Evolutionary conservation across 2,888 invertebrate species (phyloP), one percentile per base, ranked within the genome.

Genomic region (Sesia apiformis): DNA sequence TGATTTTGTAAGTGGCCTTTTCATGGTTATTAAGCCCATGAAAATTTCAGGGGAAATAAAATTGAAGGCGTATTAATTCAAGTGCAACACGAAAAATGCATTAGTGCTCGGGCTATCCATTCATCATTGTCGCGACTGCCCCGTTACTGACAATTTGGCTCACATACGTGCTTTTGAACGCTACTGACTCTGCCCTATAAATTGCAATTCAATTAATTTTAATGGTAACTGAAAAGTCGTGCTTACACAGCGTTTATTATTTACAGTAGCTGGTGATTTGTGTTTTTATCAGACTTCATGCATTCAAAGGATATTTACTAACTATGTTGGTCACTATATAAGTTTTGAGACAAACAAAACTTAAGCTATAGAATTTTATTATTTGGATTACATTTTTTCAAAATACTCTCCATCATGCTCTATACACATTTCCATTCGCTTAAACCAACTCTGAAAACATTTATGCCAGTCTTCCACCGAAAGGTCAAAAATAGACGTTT

Each of bases 41-140:
- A 23, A 46, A 50, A 4, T 50, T 50, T 50, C 39, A 39, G 7
- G 38, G 50, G 62, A 63, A 72, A 69, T 72, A 72, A 69, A 75
- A 75, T 71, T 69, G 69, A 67, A 69, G 72, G 70, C 74, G 78
- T 81, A 87, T 88, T 87, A 85, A 87, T 84, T 85, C 88, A 84
- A 88, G 85, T 86, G 88, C 86, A 87, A 86, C 88, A 88, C 83
- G 89, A 85, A 87, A 88, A 88, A 86, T 88, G 88, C 89, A 89
- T 89, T 89, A 88, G 80, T 64, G 66, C 61, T 65, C 61, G 61
- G 62, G 64, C 67, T 66, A 72, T 62, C 73, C 76, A 83, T 87
- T 81, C 74, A 74, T 87, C 84, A 82, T 75, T 81, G 82, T 80
- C 78, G 69, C 60, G 63, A 64, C 46, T 65, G 62, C 65, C 64